Base-by-base conservation (phyloP, 2,888 invertebrate species). In the Drosophila bunnanda region DNA sequence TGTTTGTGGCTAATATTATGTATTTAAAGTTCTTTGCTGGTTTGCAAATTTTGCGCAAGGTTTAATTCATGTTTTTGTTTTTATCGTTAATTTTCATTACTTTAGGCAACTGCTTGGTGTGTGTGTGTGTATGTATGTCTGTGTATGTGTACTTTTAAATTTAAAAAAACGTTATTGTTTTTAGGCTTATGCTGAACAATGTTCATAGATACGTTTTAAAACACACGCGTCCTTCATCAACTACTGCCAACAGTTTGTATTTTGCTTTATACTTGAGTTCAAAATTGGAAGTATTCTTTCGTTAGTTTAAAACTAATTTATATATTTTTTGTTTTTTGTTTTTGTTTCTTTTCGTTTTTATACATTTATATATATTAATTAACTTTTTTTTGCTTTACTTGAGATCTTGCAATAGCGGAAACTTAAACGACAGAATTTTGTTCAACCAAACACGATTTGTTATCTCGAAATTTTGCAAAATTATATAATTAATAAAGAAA, bases 151-250 rank as follows among this genome's bases (percentile, higher is more conserved):
- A 43, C 70, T 67, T 67, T 62, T 59, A 57, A 52, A 66, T 57
- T 69, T 69, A 59, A 68, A 69, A 68, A 67, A 69, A 69, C 50
- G 34, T 53, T 72, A 58, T 58, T 69, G 74, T 72, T 61, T 69
- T 75, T 84, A 83, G 86, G 82, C 82, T 82, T 81, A 78, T 83
- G 87, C 78, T 83, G 83, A 86, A 86, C 87, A 84, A 83, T 84
- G 78, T 79, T 73, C 80, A 86, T 70, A 61, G 84, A 85, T 84
- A 84, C 84, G 84, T 76, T 75, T 75, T 77, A 71, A 82, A 81
- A 79, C 81, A 78, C 79, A 82, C 70, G 75, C 75, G 66, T 57
- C 41, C 52, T 57, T 64, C 53, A 57, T 61, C 52, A 60, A 74
- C 64, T 67, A 74, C 64, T 67, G 62, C 69, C 66, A 71, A 77